phyloP scores from a whole-genome alignment of 2,113 vertebrate genomes.

The Jaculus jaculus region DNA sequence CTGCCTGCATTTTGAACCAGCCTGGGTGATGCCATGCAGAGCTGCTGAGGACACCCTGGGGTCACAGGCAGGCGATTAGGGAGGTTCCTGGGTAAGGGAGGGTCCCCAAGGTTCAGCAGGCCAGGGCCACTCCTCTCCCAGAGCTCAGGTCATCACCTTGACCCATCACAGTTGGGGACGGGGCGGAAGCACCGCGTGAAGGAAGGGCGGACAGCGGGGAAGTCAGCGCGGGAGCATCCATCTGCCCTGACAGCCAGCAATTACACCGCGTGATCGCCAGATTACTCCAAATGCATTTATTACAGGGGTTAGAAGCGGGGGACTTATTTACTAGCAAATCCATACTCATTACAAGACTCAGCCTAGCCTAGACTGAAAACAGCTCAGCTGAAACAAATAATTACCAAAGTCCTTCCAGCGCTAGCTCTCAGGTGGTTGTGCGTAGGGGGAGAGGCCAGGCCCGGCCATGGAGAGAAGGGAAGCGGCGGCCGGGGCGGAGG shows the following conservation, averaged over 20 bases:
- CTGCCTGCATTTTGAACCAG: not conserved
- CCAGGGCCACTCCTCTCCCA: not conserved
- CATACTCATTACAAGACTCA: constrained; percentile 84
- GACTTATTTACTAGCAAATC: constrained; percentile 85
- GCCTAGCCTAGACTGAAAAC: constrained; percentile 81
- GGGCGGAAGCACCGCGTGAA: constrained; percentile 56
- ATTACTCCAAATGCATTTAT: constrained; percentile 85
- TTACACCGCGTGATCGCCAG: constrained; percentile 82
- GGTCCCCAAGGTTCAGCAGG: not conserved
- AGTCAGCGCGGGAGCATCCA: constrained; percentile 78
- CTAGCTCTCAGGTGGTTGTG: constrained; percentile 73
- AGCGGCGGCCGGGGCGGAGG: not conserved
- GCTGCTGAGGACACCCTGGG: not conserved
- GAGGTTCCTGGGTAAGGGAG: not conserved
- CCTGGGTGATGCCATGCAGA: not conserved
- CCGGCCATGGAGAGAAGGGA: not conserved
- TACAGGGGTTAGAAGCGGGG: constrained; percentile 81
- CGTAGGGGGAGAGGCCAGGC: not conserved
- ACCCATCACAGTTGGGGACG: not conserved
- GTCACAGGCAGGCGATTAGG: not conserved
- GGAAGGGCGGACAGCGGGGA: constrained; percentile 73
- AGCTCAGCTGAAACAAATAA: constrained; percentile 85
- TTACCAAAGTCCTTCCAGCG: constrained; percentile 79
- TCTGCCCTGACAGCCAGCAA: constrained; percentile 83
- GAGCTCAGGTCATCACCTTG: not conserved